Evolutionary conservation across 1,140 invertebrate genomes (phyloP), one percentile per base, ranked within the genome.

Genomic region (Zaprionus ghesquierei): DNA sequence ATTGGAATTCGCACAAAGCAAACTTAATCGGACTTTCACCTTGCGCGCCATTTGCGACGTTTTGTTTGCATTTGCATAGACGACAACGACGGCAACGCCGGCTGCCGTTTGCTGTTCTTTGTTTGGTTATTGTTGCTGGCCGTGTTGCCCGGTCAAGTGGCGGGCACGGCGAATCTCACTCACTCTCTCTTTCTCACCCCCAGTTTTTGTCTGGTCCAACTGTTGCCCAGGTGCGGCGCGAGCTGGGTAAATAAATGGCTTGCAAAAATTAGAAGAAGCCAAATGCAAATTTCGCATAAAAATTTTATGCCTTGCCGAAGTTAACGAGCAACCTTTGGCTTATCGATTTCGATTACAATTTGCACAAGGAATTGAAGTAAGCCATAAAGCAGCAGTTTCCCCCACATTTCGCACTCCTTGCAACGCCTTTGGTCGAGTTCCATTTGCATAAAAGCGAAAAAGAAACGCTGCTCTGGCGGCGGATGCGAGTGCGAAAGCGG

Each of bases 241-340:
- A 29, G 27, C 9, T 8, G 58, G 58, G 68, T 56, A 75, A 75
- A 81, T 77, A 81, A 81, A 78, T 38, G 74, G 61, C 65, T 46
- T 41, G 77, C 66, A 44, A 60, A 27, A 87, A 74, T 82, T 82
- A 65, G 60, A 63, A 51, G 27, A 66, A 69, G 41, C 44, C 50
- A 69, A 80, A 89, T 84, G 74, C 71, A 80, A 89, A 89, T 84
- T 71, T 72, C 69, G 64, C 46, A 84, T 89, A 77, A 71, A 80
- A 77, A 62, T 73, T 77, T 70, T 77, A 89, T 89, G 64, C 74
- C 31, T 55, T 84, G 63, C 69, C 68, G 73, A 89, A 72, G 72
- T 84, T 89, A 89, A 89, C 84, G 84, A 89, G 84, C 59, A 20
- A 64, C 53, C 68, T 68, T 73, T 61, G n/a, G 50, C 58, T 59